Base-by-base conservation (phyloP, 2,888 invertebrate species). In the Argynnis bischoffii region DNA sequence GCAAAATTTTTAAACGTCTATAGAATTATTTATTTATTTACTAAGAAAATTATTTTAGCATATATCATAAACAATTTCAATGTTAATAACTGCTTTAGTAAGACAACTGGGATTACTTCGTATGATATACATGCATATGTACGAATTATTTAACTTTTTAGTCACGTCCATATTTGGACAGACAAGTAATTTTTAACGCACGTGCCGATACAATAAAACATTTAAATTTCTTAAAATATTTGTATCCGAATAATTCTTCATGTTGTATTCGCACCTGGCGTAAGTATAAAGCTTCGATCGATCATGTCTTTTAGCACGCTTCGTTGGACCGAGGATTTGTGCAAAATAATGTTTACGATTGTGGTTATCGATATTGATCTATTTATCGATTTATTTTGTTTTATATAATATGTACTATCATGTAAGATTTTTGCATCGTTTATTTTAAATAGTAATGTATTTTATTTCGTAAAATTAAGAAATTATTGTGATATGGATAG, bases 231-330 rank as follows among this genome's bases (percentile, higher is more conserved):
- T 59, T 66, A 66, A 48, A 60, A 53, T 59, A 31, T 66, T 53
- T 59, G 54, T 54, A 47, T 31, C 26, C 56, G 51, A 56, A 18
- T 48, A 41, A 51, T 53, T 57, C 35, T 54, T 72, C 60, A 69
- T 66, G 66, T 67, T 57, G 73, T 61, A 56, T 66, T 67, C 74
- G 77, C 89, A 89, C 88, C 90, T 89, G 89, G 89, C 68, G 55
- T 53, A 56, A 63, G 64, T 74, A 79, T 79, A 85, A 83, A 79
- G 83, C 77, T 77, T 81, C 90, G 90, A 92, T 91, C 81, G 90
- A 92, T 92, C 81, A 83, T 78, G 71, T 82, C 82, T 88, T 91
- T 90, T 83, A 81, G 79, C 84, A 90, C 87, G 92, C 90, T 83
- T 81, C 84, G 64, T 50, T 65, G 72, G 70, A 86, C 86, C 87